Evolutionary conservation across 2,113 vertebrate genomes (phyloP).

Genomic region (Elephantulus edwardii): DNA sequence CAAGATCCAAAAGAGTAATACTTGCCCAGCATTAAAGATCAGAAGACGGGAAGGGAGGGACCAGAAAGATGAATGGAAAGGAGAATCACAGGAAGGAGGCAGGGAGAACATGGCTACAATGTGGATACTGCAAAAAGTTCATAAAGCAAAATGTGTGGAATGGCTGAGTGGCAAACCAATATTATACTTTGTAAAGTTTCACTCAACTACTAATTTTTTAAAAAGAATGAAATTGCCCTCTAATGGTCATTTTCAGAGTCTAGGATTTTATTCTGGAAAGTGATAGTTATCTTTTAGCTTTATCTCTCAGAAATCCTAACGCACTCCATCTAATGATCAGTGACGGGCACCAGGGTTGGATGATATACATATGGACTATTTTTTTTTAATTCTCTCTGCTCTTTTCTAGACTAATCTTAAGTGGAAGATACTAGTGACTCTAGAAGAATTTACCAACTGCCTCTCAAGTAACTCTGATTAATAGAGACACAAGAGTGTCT

Average conservation of each 20-base stretch:
- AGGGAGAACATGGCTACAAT: too few relatives aligned
- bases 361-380: conserved; percentile 1
- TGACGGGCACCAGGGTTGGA: background rate
- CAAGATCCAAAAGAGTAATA: too few relatives aligned
- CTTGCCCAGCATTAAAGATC: too few relatives aligned
- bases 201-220: too few relatives aligned
- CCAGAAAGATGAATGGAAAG: too few relatives aligned
- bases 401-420: conserved; percentile 71
- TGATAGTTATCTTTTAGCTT: conserved; percentile 41
- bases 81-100: too few relatives aligned
- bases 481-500: conserved; percentile 52
- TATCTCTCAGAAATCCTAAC: conserved; percentile 41
- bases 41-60: too few relatives aligned
- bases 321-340: background rate
- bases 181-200: too few relatives aligned
- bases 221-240: background rate
- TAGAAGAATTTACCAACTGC: conserved; percentile 62
- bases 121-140: too few relatives aligned
- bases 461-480: conserved; percentile 72
- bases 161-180: too few relatives aligned
- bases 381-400: conserved; percentile 53
- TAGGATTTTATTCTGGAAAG: conserved; percentile 31
- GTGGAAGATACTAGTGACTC: conserved; percentile 48
- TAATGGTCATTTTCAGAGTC: background rate
- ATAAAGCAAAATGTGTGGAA: too few relatives aligned